Percentiles rank a stretch among this genome's conserved stretches.
Evolutionary conservation across 2,113 vertebrate genomes (phyloP).

Genomic region (Scopus umbretta): DNA sequence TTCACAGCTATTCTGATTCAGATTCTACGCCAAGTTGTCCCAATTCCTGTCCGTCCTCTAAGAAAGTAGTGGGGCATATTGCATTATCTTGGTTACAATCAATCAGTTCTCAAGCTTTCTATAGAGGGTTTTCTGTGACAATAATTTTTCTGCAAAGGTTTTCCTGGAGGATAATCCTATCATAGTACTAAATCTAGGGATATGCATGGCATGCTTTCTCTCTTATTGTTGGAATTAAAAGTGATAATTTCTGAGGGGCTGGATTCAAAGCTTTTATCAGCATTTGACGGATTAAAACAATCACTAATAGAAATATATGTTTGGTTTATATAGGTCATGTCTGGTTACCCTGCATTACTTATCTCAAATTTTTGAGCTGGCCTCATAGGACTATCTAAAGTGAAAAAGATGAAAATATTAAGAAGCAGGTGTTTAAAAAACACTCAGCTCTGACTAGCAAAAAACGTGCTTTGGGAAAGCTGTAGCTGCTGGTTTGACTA

Average conservation of each 20-base stretch:
- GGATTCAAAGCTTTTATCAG: neutral
- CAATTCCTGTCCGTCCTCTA: neutral
- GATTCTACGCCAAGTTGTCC: neutral
- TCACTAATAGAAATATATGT: neutral
- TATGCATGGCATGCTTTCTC: fast-evolving
- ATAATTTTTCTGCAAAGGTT: neutral
- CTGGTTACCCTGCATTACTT: neutral
- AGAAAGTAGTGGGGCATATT: neutral
- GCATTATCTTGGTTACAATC: neutral
- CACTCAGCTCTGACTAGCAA: neutral
- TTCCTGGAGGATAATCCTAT: neutral
- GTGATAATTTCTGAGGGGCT: neutral
- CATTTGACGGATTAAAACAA: neutral
- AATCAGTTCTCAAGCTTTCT: neutral
- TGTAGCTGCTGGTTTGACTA: neutral
- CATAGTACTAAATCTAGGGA: neutral
- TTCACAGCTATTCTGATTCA: neutral
- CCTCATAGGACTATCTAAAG: neutral
- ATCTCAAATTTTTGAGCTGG: neutral
- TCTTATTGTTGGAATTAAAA: neutral
- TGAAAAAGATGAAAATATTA: neutral
- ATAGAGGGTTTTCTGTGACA: neutral
- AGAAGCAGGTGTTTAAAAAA: neutral
- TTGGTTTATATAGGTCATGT: neutral
- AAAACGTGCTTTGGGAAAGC: neutral